Conservation (phyloP, 2,888 invertebrate species). For the Listrodromus nycthemerus region DNA sequence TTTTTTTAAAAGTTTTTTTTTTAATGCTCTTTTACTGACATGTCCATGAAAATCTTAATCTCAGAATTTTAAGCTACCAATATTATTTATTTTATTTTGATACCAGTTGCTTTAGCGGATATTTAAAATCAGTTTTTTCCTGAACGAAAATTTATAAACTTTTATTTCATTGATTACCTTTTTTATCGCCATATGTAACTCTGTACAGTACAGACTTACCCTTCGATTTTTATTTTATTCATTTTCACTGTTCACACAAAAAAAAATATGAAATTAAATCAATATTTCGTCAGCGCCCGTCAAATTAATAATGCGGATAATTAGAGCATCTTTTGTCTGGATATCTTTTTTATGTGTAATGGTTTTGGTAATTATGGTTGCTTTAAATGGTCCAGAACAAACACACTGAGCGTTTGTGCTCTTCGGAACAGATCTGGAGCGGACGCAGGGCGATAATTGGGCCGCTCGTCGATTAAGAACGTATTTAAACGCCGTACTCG, state of each 20-base stretch:
- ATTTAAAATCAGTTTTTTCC: background rate
- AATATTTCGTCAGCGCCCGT: background rate
- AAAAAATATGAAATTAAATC: background rate
- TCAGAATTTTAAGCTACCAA: background rate
- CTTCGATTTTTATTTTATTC: background rate
- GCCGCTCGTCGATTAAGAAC: constrained; percentile 18
- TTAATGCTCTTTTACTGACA: background rate
- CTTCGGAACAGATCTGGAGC: background rate
- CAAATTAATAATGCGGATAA: background rate
- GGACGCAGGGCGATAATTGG: constrained; percentile 22
- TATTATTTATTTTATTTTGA: background rate
- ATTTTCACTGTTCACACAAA: background rate
- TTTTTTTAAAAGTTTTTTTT: background rate
- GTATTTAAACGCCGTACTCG: constrained; percentile 9
- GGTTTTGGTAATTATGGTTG: background rate
- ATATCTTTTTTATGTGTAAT: background rate
- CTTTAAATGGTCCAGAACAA: background rate
- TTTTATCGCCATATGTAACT: too few relatives aligned
- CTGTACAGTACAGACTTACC: background rate
- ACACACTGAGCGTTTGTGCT: background rate
- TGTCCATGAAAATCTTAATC: background rate
- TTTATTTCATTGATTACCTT: background rate
- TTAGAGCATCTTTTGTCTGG: background rate
- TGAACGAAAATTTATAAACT: background rate
- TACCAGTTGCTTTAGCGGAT: too few relatives aligned